Base-by-base conservation (phyloP, 1,140 invertebrate genomes). In the Harlomillsia oculata region DNA sequence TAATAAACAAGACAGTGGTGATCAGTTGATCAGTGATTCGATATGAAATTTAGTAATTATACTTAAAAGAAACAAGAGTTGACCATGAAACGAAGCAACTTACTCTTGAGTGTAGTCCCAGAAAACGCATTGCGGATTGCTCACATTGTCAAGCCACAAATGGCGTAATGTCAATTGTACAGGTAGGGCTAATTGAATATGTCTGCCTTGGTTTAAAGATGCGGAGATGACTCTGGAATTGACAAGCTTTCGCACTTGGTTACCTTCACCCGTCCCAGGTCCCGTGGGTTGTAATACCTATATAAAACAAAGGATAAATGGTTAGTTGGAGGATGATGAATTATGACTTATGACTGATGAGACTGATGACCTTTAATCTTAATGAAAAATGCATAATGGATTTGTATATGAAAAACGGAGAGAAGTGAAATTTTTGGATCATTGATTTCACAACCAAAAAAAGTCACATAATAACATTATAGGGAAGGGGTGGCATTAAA, bases 171-270 rank as follows among this genome's bases (percentile, higher is more conserved):
- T 85, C 40, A 95, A 74, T 14, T 78, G 79, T 1, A 94, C 88
- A 30, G 89, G 89, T 68, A 93, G 81, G 0, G 80, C 81, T 4
- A 95, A 74, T 67, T 89, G 84, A 51, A 89, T 87, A 68, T 90
- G 87, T 11, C 85, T 77, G 0, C 85, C 85, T 72, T 89, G 87
- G 29, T 88, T 88, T 44, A 92, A 74, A 49, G 90, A 92, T 2
- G 91, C 91, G 21, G 91, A 93, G 67, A 97, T 88, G 18, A 96
- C 84, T 76, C 87, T 85, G 50, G 86, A 89, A 71, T 90, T 92
- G 45, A 94, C 60, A n/a, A 62, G 36, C 40, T 65, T 65, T 44
- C 60, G 26, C 14, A 56, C 43, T 43, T 48, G 43, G 16, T 36
- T 48, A 3, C 37, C 52, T 26, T 53, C 40, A 26, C 53, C 53